Evolutionary conservation across 1,140 invertebrate species (phyloP).

Genomic region (Ridgeia piscesae): DNA sequence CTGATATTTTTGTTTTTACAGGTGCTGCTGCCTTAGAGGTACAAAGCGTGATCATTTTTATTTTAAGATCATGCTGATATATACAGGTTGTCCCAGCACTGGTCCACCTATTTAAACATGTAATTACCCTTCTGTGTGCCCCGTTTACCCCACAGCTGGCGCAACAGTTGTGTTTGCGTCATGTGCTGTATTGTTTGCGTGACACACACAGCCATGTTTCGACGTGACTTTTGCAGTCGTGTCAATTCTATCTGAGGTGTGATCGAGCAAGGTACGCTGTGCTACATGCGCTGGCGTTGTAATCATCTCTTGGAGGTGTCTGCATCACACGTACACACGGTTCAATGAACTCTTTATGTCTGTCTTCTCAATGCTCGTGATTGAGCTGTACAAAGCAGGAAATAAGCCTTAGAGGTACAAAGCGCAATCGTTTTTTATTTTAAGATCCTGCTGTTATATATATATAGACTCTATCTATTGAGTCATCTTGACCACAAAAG

Average conservation of each 20-base stretch:
- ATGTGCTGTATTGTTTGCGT: neutral
- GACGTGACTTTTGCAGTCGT: neutral
- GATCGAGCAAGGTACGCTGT: neutral
- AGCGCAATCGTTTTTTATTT: neutral
- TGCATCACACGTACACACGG: neutral
- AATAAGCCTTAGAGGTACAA: neutral
- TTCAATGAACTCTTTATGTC: neutral
- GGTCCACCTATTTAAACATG: neutral
- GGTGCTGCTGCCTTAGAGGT: too few species aligned
- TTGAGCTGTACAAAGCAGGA: neutral
- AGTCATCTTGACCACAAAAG: neutral
- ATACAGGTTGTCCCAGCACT: neutral
- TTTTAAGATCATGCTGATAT: too few species aligned
- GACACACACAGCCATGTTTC: neutral
- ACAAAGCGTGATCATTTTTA: too few species aligned
- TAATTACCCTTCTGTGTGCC: neutral
- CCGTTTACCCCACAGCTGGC: too few species aligned
- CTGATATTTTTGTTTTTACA: too few species aligned
- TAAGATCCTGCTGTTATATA: neutral
- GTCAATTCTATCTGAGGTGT: neutral
- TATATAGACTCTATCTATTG: neutral
- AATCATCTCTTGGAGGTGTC: neutral
- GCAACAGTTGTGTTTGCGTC: neutral
- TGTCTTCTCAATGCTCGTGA: neutral
- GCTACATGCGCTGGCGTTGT: neutral